Evolutionary conservation across 2,797 vertebrate species (phyloP).

Genomic region (Clarias pachynema): DNA sequence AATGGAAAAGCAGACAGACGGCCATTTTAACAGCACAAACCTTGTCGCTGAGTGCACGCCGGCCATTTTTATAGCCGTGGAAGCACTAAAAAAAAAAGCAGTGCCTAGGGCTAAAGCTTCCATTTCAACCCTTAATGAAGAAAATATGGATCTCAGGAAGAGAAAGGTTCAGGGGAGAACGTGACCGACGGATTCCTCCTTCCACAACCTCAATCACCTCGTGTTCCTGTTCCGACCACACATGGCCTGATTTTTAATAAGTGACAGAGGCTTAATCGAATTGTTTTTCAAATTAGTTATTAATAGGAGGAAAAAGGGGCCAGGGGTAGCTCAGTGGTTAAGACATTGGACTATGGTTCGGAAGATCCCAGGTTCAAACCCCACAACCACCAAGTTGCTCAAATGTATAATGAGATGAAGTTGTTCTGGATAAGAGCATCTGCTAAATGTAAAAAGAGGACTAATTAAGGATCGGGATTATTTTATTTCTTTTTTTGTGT

Average conservation of each 20-base stretch:
- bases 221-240: background rate
- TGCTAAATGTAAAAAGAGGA: background rate
- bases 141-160: background rate
- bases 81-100: conserved; percentile 2
- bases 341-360: too few relatives aligned
- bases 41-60: conserved; percentile 8
- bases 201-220: conserved; percentile 72
- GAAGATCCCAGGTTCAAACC: too few relatives aligned
- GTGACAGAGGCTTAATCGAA: background rate
- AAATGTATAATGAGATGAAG: too few relatives aligned
- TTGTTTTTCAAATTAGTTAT: background rate
- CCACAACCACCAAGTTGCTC: too few relatives aligned
- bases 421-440: too few relatives aligned
- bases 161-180: conserved; percentile 44
- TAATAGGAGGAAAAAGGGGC: background rate
- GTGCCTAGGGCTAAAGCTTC: background rate
- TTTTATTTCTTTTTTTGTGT: background rate
- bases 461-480: too few relatives aligned
- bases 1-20: background rate
- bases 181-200: conserved; percentile 69
- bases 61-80: conserved; percentile 1
- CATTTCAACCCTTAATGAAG: background rate
- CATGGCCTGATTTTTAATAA: background rate
- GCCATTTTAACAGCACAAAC: conserved; percentile 18
- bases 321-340: background rate